Base-by-base conservation (phyloP, 2,113 vertebrate genomes). In the Crotophaga sulcirostris region DNA sequence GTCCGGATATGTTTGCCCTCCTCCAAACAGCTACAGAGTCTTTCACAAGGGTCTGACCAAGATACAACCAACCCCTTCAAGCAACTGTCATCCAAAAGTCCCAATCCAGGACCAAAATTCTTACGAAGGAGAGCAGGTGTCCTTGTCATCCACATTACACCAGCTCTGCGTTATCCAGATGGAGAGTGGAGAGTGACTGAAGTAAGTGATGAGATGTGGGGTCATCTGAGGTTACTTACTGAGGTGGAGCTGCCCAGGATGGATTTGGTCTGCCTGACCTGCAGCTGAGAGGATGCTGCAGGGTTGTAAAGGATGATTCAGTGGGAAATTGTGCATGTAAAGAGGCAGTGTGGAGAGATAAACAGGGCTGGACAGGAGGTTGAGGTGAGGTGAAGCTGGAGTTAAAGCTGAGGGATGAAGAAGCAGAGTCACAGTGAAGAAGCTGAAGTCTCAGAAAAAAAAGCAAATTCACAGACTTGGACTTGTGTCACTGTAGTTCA, bases 121-220 rank as follows among this genome's bases (percentile, higher is more conserved):
- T 75, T 15, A 3, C 3, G 25, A 40, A 45, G 25, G 33, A 60
- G 5, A 55, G 29, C 9, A 79, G 16, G 5, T 5, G 2, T 20
- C 26, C 17, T 18, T 3, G 1, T 16, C 38, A 23, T 23, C 60
- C 7, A 0, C 1, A 33, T 14, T 3, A 16, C 11, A 36, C 5
- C 13, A 72, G 6, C 23, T 36, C 54, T 10, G 8, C 20, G 20
- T 29, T 13, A 45, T 21, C 9, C 26, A 55, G 25, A 9, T 40
- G 28, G 20, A 28, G 4, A 7, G 3, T 17, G 38, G 9, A 31
- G 36, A 38, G 20, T 4, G 62, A 34, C 49, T 44, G 44, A 68
- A 20, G 16, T 55, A 19, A 42, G 26, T 23, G 29, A 18, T 55
- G 45, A 73, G n/a, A 59, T 56, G 11, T 45, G n/a, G 16, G 33